Conservation (phyloP, 2,113 vertebrate species). For the Ibidorhyncha struthersii region DNA sequence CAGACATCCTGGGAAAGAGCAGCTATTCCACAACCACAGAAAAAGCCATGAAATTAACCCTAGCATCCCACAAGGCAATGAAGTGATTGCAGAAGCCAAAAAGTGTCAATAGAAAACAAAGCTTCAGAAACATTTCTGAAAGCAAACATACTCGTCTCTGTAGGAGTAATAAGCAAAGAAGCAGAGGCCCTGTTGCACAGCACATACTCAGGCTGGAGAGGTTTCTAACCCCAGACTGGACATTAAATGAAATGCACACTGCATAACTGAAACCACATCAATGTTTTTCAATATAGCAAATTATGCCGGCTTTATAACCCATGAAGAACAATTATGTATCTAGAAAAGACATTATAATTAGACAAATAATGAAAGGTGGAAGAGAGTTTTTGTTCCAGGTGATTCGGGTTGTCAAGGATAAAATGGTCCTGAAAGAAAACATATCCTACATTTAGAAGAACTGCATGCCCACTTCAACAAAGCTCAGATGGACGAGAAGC, state of each 20-base stretch:
- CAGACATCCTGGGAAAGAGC: background rate
- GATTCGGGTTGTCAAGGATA: background rate
- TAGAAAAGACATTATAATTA: constrained; percentile 6
- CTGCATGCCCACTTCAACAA: background rate
- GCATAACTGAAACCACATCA: background rate
- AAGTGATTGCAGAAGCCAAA: background rate
- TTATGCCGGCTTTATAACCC: constrained; percentile 43
- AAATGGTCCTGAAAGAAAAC: background rate
- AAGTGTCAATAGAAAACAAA: background rate
- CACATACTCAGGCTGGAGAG: background rate
- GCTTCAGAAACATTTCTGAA: background rate
- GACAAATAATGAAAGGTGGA: background rate
- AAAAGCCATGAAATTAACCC: background rate
- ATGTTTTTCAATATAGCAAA: constrained; percentile 15
- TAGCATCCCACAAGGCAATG: background rate
- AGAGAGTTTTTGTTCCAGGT: background rate
- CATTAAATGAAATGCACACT: constrained; percentile 13
- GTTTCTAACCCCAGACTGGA: background rate
- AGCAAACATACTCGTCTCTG: background rate
- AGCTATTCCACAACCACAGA: background rate
- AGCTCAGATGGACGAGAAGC: background rate
- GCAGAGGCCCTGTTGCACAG: background rate
- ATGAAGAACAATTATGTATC: constrained; percentile 59
- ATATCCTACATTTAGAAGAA: background rate
- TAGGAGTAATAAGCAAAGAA: background rate